Base-by-base conservation (phyloP, 2,888 invertebrate genomes). In the Acanthoscelides obtectus region DNA sequence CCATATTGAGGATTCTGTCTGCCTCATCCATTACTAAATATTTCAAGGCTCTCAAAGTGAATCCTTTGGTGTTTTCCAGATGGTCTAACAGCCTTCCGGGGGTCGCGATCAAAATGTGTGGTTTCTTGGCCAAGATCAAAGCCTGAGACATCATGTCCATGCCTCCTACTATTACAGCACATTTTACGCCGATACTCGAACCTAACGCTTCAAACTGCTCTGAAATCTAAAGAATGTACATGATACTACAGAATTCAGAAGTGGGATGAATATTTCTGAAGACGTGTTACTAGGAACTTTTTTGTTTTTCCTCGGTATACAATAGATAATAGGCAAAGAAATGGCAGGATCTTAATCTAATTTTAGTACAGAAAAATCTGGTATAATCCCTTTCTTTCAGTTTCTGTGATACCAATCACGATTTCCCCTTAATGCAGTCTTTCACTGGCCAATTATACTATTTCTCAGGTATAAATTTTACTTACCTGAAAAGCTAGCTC, bases 71-170 rank as follows among this genome's bases (percentile, higher is more conserved):
- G 82, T 99, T 98, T 84, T 98, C 96, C 69, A 99, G 88, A 85
- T 99, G 99, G 86, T 99, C 98, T 0, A 98, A 93, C 68, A 99
- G 87, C 75, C 99, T 88, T 6, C 99, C 99, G 0, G 99, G 99
- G 0, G 99, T 99, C 0, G 98, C 98, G 66, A 99, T 95, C 74
- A 99, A 90, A 78, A 99, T 93, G 83, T 99, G 99, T 0, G 99
- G 99, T 80, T 98, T 97, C 84, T 97, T 98, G 0, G 96, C 96
- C 69, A 99, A 86, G 80, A 93, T 90, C 73, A 98, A 86, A 0
- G 96, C 91, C 83, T 99, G 99, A 0, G 96, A 93, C 82, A 96
- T 94, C 97, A 98, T 98, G 83, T 99, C 99, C 91, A 99, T 97
- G 0, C 99, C 99, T 68, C 99, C 99, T 2, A 99, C 99, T 81